Evolutionary conservation across 1,140 invertebrate genomes (phyloP).

Genomic region (Drosophila punjabiensis): DNA sequence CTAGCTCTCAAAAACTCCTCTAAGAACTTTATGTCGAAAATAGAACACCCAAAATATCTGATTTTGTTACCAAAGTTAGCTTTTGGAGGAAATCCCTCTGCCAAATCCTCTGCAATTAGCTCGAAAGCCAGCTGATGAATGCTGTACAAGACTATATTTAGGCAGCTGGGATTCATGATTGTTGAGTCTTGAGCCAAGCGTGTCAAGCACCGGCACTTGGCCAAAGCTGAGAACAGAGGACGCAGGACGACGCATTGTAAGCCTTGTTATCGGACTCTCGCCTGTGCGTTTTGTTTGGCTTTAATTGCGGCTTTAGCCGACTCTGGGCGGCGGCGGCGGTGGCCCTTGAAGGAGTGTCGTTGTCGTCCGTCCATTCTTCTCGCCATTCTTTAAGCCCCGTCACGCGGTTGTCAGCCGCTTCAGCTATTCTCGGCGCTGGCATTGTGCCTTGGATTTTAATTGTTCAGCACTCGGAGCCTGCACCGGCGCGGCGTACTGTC

Average conservation of each 20-base stretch:
- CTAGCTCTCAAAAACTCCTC: no score
- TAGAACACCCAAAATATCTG: background rate
- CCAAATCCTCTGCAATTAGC: conserved; percentile 17
- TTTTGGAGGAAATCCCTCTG: background rate
- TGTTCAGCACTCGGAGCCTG: conserved; percentile 35
- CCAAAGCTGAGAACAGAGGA: background rate
- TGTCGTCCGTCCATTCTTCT: conserved; percentile 35
- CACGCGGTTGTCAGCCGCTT: conserved; percentile 44
- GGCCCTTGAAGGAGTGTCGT: conserved; percentile 44
- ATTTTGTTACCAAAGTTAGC: background rate
- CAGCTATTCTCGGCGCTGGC: conserved; percentile 63
- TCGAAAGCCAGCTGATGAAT: conserved; percentile 2
- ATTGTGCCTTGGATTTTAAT: conserved; percentile 53
- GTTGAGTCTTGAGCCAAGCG: conserved; percentile 33
- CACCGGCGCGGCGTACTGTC: conserved; percentile 14
- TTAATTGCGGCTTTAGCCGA: conserved; percentile 50
- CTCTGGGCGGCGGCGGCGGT: conserved; percentile 14
- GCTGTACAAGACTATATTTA: conserved; percentile 14
- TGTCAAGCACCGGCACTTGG: conserved; percentile 39
- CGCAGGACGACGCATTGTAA: conserved; percentile 10
- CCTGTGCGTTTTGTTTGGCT: conserved; percentile 47
- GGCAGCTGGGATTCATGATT: conserved; percentile 8
- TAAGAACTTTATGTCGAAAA: no score
- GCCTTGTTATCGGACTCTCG: conserved; percentile 41
- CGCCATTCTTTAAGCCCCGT: conserved; percentile 32